These are phyloP conservation scores for Schizotus pectinicornis DNA, from an alignment of 2,888 invertebrate genomes.

Conservation along the genomic window DNA sequence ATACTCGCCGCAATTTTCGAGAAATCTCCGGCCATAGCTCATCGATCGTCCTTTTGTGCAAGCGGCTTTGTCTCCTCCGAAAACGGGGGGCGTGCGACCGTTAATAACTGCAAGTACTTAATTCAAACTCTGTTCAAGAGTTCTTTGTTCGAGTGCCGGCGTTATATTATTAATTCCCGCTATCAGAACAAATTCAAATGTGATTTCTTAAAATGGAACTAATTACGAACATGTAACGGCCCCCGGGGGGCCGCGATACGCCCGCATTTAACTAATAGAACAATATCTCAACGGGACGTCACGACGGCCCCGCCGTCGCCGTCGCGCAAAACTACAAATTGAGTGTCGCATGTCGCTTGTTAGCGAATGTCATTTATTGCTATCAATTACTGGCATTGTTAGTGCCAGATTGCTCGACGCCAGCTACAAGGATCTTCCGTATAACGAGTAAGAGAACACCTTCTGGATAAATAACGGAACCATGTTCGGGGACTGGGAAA, in stretches of 20 bases:
- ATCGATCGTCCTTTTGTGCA: too few relatives aligned
- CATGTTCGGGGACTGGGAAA: constrained; percentile 19
- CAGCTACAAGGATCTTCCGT: constrained; percentile 40
- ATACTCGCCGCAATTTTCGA: too few relatives aligned
- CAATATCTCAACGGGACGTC: constrained; percentile 25
- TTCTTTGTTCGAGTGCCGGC: too few relatives aligned
- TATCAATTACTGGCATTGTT: constrained; percentile 50
- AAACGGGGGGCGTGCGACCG: too few relatives aligned
- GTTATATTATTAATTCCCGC: too few relatives aligned
- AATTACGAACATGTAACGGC: constrained; percentile 36
- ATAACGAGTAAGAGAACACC: constrained; percentile 41
- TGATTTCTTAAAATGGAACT: constrained; percentile 35
- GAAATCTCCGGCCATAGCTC: too few relatives aligned
- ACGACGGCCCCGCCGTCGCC: constrained; percentile 17
- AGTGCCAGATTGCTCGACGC: constrained; percentile 43
- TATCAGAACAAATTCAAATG: background rate
- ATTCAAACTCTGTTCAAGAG: too few relatives aligned
- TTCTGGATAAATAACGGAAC: constrained; percentile 34
- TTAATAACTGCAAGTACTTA: too few relatives aligned
- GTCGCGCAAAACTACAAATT: constrained; percentile 37
- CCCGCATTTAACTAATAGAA: constrained; percentile 34
- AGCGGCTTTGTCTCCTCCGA: too few relatives aligned
- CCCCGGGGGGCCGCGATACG: constrained; percentile 31
- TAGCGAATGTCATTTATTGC: constrained; percentile 48
- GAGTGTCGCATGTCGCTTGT: constrained; percentile 49